phyloP scores from a whole-genome alignment of 2,113 vertebrate species.

The Thermophis baileyi region DNA sequence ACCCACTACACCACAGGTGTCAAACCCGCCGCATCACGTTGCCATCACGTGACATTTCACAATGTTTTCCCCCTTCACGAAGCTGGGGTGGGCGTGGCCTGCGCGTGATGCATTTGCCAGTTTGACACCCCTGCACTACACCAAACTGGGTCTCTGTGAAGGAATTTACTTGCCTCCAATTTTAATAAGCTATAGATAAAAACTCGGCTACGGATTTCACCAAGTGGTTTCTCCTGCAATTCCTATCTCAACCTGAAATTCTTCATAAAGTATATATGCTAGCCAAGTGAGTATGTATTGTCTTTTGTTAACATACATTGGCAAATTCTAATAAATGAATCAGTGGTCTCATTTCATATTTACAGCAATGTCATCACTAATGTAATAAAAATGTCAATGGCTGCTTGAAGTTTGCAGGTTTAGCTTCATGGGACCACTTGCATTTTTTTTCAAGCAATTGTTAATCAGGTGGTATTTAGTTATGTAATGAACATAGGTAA shows the following conservation, averaged over 20 bases:
- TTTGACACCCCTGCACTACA: too few species aligned
- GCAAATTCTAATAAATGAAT: not conserved
- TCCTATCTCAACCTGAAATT: not conserved
- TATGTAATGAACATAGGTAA: not conserved
- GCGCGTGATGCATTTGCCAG: too few species aligned
- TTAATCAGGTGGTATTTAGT: not conserved
- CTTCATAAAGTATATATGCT: not conserved
- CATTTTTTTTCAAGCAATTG: not conserved
- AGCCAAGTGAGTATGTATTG: not conserved
- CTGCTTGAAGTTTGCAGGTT: not conserved
- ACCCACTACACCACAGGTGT: too few species aligned
- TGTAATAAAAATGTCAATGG: not conserved
- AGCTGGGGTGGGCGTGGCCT: too few species aligned
- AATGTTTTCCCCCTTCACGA: too few species aligned
- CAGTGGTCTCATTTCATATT: not conserved
- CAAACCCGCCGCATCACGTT: too few species aligned
- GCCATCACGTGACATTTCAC: too few species aligned
- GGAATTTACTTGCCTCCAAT: too few species aligned
- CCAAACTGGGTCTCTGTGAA: too few species aligned
- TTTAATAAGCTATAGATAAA: too few species aligned
- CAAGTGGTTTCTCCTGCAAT: not conserved
- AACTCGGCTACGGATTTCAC: not conserved
- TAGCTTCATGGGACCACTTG: not conserved
- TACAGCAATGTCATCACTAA: not conserved
- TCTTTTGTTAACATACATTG: not conserved